These are phyloP conservation scores for Heliocidaris erythrogramma DNA, from an alignment of 35 echinoderm and acorn worm genomes.

Conservation along the genomic window DNA sequence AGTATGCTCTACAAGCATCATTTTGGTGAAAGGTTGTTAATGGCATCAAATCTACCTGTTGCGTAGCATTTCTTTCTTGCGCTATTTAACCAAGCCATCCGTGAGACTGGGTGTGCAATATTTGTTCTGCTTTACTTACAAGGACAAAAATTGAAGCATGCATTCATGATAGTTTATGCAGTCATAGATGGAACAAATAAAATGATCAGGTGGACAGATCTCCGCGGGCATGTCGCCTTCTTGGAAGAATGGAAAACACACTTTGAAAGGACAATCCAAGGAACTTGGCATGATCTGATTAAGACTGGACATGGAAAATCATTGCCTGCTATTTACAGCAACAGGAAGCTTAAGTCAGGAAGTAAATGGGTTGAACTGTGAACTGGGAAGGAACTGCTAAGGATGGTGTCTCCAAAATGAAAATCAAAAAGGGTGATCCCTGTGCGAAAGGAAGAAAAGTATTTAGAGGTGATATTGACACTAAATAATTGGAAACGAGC, in stretches of 20 bases:
- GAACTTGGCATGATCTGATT: not conserved
- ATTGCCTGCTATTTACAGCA: not conserved
- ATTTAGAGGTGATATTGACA: not conserved
- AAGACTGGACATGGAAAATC: not conserved
- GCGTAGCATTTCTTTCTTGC: not conserved
- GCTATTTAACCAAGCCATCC: not conserved
- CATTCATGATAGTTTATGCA: not conserved
- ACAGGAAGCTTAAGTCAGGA: not conserved
- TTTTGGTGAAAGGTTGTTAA: not conserved
- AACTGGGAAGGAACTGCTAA: not conserved
- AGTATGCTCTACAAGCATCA: not conserved
- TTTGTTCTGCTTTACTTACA: not conserved
- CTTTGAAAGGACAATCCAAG: not conserved
- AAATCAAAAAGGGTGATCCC: not conserved
- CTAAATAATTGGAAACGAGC: not conserved
- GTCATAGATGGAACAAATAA: not conserved
- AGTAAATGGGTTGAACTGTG: not conserved
- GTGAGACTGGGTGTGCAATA: not conserved
- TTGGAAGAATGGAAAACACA: not conserved
- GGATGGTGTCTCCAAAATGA: slow-evolving; percentile 1
- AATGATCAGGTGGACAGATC: not conserved
- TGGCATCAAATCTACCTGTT: not conserved
- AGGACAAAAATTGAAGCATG: not conserved
- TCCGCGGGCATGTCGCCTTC: not conserved
- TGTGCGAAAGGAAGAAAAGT: not conserved